Evolutionary conservation across 2,797 vertebrate genomes (phyloP), one percentile per base, ranked within the genome.

Genomic region (Enteromius paludinosus): DNA sequence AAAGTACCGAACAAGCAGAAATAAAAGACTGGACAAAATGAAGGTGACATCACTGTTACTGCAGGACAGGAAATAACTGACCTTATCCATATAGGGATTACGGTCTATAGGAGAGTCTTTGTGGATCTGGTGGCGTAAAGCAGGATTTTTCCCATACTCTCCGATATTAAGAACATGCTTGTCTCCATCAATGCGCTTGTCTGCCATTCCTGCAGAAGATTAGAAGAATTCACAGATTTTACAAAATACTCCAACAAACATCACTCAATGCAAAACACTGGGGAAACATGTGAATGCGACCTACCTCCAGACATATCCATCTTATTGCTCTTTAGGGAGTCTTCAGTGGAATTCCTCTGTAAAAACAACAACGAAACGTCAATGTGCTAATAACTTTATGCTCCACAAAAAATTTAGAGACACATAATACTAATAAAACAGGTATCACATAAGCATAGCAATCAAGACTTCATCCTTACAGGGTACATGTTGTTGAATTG

Each of bases 101-200:
- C 97, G 97, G 86, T 99, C 98, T 92, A 97, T 95, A 92, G 95
- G 92, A 91, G 96, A 94, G 89, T 99, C 98, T 95, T 98, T 99
- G 95, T 97, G 95, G 93, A 96, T 94, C 85, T 96, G 97, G 90
- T 97, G 96, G 86, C 97, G 96, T 88, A 96, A 92, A 72, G 93
- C 93, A 18, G 95, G 93, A 88, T 94, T 95, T 91, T 98, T 99
- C 69, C 96, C 97, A 89, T 94, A 98, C 89, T 99, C 98, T 86
- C 95, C 96, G 90, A 95, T 94, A 20, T 88, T 89, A 77, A 95
- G 91, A 87, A 93, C 89, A 54, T 95, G 95, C 90, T 96, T 97
- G 88, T 97, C 96, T 90, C 96, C 90, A 73, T 99, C 98, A 95
- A 97, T 94, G 56, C 98, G 94, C 88, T 99, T 99, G 81, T 99